phyloP scores from a whole-genome alignment of 2,888 invertebrate species.

The Anagyrus pseudococci region DNA sequence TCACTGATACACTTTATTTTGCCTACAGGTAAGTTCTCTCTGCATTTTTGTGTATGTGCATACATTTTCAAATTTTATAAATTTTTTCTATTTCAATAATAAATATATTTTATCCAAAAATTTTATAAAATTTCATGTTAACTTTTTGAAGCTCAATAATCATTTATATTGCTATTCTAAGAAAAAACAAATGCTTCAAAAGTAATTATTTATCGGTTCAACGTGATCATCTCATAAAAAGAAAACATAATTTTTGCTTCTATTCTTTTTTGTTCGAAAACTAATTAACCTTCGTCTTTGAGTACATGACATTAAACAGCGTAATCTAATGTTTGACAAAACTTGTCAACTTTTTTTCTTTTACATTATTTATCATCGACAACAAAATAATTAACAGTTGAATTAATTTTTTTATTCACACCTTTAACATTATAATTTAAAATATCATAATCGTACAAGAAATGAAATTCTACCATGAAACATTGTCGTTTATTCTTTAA shows the following conservation, averaged over 20 bases:
- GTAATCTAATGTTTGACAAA: too few relatives aligned
- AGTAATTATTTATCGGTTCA: too few relatives aligned
- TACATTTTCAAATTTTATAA: neutral
- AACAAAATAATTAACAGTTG: neutral
- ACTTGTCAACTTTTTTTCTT: too few relatives aligned
- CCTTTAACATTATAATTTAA: neutral
- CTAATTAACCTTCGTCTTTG: too few relatives aligned
- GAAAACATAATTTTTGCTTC: too few relatives aligned
- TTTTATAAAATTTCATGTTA: neutral
- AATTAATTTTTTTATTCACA: neutral
- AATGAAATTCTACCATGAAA: conserved; percentile 8
- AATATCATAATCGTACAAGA: conserved; percentile 1
- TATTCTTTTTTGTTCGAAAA: too few relatives aligned
- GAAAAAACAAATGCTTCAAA: too few relatives aligned
- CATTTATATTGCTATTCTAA: too few relatives aligned
- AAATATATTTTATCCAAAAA: neutral
- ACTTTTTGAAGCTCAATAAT: too few relatives aligned
- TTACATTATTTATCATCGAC: too few relatives aligned
- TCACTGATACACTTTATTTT: conserved; percentile 2
- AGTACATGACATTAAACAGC: too few relatives aligned
- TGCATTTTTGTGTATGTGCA: neutral
- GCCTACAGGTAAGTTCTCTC: conserved; percentile 25
- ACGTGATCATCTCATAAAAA: too few relatives aligned
- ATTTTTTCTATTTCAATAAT: neutral
- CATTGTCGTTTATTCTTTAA: neutral